A percentile compares a stretch with the other conserved stretches of the same genome.
Conservation (phyloP, 2,888 invertebrate species). For the Lobophora halterata region DNA sequence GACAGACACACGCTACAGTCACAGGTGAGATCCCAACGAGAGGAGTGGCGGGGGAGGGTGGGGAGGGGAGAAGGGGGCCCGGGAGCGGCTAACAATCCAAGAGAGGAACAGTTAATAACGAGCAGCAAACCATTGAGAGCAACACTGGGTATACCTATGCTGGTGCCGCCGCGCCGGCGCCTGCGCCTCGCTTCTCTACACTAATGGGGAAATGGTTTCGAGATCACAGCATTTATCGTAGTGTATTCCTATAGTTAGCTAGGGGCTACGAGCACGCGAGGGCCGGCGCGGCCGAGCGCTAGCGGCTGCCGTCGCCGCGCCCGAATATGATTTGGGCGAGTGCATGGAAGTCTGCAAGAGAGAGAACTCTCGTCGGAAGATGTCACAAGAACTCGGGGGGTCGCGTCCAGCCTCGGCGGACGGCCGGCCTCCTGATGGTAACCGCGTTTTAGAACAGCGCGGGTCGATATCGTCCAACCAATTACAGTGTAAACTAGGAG, state of each 20-base stretch:
- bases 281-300: conserved; percentile 59
- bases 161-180: conserved; percentile 48
- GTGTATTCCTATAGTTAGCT: conserved; percentile 68
- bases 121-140: conserved; percentile 78
- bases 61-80: conserved; percentile 34
- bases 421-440: background rate
- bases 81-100: conserved; percentile 61
- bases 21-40: conserved; percentile 53
- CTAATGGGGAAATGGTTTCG: conserved; percentile 64
- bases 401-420: conserved; percentile 14
- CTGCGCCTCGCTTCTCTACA: conserved; percentile 49
- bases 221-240: conserved; percentile 70
- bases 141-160: conserved; percentile 73
- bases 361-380: conserved; percentile 66
- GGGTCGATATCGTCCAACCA: conserved; percentile 7
- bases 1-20: conserved; percentile 45
- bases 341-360: conserved; percentile 89
- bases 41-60: conserved; percentile 38
- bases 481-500: background rate
- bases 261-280: conserved; percentile 50
- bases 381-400: conserved; percentile 32
- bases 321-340: conserved; percentile 87
- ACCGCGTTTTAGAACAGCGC: conserved; percentile 13
- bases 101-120: conserved; percentile 70
- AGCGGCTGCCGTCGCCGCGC: conserved; percentile 80